phyloP scores from a whole-genome alignment of 2,113 vertebrate species.

The Notiomystis cincta region DNA sequence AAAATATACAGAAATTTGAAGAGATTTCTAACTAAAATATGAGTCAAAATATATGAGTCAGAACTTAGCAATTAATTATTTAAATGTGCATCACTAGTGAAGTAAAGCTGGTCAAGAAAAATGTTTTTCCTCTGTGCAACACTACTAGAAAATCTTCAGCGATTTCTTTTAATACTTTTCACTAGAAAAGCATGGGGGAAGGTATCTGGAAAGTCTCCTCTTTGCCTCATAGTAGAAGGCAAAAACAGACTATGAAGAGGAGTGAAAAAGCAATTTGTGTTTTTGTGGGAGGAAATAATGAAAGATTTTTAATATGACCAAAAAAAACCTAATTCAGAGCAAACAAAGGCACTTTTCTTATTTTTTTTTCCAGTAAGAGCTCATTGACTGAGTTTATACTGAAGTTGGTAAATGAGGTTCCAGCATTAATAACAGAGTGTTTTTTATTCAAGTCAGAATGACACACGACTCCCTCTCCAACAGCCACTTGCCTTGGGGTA shows the following conservation, averaged over 20 bases:
- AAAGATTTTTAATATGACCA: not conserved
- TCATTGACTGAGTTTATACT: not conserved
- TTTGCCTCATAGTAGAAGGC: not conserved
- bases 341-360: not conserved
- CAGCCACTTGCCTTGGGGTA: not conserved
- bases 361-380: not conserved
- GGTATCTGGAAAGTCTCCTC: not conserved
- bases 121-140: not conserved
- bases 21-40: not conserved
- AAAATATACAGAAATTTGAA: not conserved
- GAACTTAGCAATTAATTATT: not conserved
- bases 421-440: not conserved
- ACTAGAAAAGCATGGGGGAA: not conserved
- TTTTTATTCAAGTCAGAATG: not conserved
- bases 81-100: not conserved
- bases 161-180: not conserved
- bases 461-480: not conserved
- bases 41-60: not conserved
- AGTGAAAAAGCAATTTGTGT: not conserved
- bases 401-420: not conserved
- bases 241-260: not conserved
- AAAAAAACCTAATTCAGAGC: not conserved
- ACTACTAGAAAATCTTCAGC: not conserved
- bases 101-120: not conserved
- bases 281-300: not conserved